These are phyloP conservation scores for Mesorhabditis sp. DNA, from an alignment of 2,888 invertebrate species.

Conservation along the genomic window DNA sequence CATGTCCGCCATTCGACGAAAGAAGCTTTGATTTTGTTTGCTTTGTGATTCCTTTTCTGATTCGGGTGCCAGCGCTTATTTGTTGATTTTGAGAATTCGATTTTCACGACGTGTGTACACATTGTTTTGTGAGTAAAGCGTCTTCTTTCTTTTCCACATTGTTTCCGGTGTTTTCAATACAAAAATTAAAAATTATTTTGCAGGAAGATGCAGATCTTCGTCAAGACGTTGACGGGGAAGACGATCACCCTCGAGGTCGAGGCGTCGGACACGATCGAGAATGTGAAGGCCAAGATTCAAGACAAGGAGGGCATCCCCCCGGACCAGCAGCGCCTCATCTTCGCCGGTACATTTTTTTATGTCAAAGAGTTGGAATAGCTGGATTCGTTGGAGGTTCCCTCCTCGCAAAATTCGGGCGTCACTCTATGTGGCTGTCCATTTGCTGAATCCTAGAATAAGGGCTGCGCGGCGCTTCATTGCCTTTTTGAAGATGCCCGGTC, in stretches of 20 bases:
- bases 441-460: too few species aligned
- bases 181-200: too few species aligned
- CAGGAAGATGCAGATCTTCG: constrained; percentile 86
- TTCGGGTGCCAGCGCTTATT: neutral
- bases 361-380: neutral
- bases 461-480: too few species aligned
- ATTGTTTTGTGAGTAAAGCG: neutral
- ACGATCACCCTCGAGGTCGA: constrained; percentile 67
- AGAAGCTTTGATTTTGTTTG: neutral
- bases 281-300: constrained; percentile 46
- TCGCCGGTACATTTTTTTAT: constrained; percentile 30
- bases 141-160: neutral
- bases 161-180: too few species aligned
- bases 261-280: constrained; percentile 43
- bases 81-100: neutral
- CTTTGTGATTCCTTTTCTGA: neutral
- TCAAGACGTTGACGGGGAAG: constrained; percentile 81
- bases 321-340: constrained; percentile 46
- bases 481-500: too few species aligned
- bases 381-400: too few species aligned
- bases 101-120: too few species aligned
- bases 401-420: too few species aligned
- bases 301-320: constrained; percentile 47
- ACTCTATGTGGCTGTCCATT: too few species aligned
- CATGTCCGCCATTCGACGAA: neutral